These are phyloP conservation scores for Scaptomyza polygonia DNA, from an alignment of 2,888 invertebrate species.

Conservation along the genomic window DNA sequence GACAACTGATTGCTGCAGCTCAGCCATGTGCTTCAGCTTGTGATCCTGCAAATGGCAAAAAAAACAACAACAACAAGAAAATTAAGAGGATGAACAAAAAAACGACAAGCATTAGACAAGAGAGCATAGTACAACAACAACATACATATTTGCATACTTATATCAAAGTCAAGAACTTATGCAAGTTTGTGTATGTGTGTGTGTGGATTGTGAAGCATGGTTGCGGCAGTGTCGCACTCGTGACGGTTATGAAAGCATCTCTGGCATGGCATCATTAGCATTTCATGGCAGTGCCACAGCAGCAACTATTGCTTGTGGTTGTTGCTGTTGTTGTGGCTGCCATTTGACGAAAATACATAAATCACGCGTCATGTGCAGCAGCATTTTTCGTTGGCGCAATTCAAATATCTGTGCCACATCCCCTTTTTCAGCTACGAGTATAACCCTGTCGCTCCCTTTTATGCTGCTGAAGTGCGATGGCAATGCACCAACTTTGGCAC, in stretches of 20 bases:
- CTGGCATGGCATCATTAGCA: constrained; percentile 75
- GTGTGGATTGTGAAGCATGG: constrained; percentile 23
- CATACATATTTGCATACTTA: constrained; percentile 10
- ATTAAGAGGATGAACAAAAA: constrained; percentile 3
- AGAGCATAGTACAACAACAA: constrained; percentile 14
- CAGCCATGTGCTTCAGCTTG: constrained; percentile 99
- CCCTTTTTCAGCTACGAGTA: not conserved
- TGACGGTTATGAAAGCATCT: constrained; percentile 64
- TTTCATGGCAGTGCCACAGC: constrained; percentile 67
- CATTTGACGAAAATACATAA: constrained; percentile 77
- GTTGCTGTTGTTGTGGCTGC: constrained; percentile 58
- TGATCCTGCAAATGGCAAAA: constrained; percentile 90
- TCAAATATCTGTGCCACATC: constrained; percentile 59
- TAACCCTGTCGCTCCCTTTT: constrained; percentile 4
- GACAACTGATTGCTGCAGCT: constrained; percentile 97
- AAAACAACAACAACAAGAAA: constrained; percentile 13
- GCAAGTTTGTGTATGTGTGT: constrained; percentile 13
- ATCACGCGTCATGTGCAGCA: constrained; percentile 77
- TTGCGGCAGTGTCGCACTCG: constrained; percentile 36
- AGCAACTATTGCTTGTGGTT: constrained; percentile 40
- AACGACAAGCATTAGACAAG: constrained; percentile 52
- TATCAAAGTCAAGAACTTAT: not conserved
- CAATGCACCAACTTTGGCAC: constrained; percentile 69
- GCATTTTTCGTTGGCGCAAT: constrained; percentile 66
- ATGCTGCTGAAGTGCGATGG: constrained; percentile 67